These are phyloP conservation scores for Camelus dromedarius DNA, from an alignment of 2,113 vertebrate genomes.

Conservation along the genomic window DNA sequence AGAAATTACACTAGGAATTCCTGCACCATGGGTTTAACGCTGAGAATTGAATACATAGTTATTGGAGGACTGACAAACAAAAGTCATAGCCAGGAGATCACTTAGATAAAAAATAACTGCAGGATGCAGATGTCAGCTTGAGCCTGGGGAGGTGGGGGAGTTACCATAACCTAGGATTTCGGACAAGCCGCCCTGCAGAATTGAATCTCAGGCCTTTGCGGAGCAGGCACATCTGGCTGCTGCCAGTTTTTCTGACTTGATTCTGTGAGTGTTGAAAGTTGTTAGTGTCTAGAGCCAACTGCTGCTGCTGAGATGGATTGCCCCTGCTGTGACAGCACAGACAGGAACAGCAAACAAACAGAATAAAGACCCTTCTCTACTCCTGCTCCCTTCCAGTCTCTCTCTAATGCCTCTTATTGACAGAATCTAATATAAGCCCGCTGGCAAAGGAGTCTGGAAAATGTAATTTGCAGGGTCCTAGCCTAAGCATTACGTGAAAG, in stretches of 20 bases:
- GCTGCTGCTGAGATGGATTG: background rate
- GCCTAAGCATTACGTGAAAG: background rate
- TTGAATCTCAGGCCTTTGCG: background rate
- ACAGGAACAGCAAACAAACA: background rate
- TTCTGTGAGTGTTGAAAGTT: background rate
- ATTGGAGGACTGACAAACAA: background rate
- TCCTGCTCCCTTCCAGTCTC: background rate
- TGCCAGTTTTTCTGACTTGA: background rate
- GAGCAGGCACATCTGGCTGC: background rate
- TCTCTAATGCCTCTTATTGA: background rate
- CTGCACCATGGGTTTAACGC: background rate
- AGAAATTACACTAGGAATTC: constrained; percentile 2
- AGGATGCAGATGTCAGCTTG: background rate
- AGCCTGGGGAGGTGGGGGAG: background rate
- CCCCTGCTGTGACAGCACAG: background rate
- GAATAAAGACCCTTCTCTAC: background rate
- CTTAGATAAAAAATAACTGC: background rate
- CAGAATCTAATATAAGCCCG: background rate
- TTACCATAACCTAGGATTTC: background rate
- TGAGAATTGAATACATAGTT: background rate
- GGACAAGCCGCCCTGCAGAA: background rate
- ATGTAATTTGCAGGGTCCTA: background rate
- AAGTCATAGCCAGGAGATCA: background rate
- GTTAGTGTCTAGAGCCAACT: background rate
- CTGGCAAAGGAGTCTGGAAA: background rate